Evolutionary conservation across 1,140 invertebrate genomes (phyloP).

Genomic region (Copidosoma floridanum): DNA sequence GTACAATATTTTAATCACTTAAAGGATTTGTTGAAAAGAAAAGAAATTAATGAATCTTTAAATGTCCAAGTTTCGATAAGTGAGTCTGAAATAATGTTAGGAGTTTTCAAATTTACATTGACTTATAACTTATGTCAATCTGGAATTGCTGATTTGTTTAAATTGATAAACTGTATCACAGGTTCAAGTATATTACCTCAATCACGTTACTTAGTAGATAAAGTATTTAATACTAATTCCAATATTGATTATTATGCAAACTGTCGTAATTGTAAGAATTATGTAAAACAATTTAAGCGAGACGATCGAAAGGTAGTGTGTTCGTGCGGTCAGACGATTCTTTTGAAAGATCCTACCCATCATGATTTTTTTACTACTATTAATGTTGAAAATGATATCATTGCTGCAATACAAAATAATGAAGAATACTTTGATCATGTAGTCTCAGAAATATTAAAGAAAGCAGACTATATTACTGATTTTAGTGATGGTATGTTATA

Average conservation of each 20-base stretch:
- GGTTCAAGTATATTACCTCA: neutral
- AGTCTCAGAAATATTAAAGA: neutral
- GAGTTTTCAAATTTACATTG: no score
- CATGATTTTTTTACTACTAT: constrained; percentile 15
- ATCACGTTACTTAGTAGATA: constrained; percentile 10
- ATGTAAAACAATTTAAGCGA: constrained; percentile 1
- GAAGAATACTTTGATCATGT: constrained; percentile 10
- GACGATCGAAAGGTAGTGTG: neutral
- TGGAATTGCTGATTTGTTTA: no score
- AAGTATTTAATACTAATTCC: constrained; percentile 13
- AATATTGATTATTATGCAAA: constrained; percentile 12
- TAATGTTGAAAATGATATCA: no score
- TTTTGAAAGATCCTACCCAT: constrained; percentile 7
- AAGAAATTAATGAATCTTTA: no score
- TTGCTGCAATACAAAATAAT: constrained; percentile 21
- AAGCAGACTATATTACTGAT: neutral
- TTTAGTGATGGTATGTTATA: constrained; percentile 17
- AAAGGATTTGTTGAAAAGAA: no score
- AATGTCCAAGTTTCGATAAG: no score
- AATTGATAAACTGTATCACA: no score
- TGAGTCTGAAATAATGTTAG: no score
- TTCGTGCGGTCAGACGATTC: neutral
- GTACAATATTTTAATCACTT: no score
- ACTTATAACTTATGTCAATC: no score
- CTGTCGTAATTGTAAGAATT: constrained; percentile 11